A percentile compares a stretch with the other conserved stretches of the same genome.
Evolutionary conservation across 2,888 invertebrate genomes (phyloP).

Genomic region (Hypercompe scribonia): DNA sequence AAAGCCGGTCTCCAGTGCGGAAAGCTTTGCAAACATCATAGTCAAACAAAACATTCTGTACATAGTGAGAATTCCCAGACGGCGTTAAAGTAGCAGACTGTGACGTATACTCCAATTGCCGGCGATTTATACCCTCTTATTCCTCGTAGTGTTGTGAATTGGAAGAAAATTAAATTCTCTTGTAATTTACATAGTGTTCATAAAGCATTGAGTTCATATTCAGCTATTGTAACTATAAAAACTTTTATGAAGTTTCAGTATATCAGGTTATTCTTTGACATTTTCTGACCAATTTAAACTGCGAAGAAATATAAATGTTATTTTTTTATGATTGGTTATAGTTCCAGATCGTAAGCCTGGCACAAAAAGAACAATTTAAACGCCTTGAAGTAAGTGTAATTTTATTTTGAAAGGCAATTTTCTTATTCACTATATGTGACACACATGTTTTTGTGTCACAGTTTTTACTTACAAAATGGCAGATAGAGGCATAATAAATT

Average conservation of each 20-base stretch:
- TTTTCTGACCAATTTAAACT: background rate
- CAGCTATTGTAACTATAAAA: background rate
- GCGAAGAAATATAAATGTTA: too few species aligned
- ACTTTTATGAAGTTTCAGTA: background rate
- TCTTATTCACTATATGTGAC: too few species aligned
- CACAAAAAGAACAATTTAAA: too few species aligned
- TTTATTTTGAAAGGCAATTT: too few species aligned
- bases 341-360: too few species aligned
- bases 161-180: slow-evolving; percentile 22
- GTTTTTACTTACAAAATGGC: too few species aligned
- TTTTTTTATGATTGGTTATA: too few species aligned
- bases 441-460: too few species aligned
- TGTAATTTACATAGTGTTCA: slow-evolving; percentile 11
- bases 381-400: too few species aligned
- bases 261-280: background rate
- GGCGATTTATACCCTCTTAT: slow-evolving; percentile 29
- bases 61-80: slow-evolving; percentile 40
- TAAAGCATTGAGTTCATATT: background rate
- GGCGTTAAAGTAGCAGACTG: slow-evolving; percentile 35
- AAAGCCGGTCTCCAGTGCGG: slow-evolving; percentile 34
- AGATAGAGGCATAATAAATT: too few species aligned
- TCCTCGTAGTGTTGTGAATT: slow-evolving; percentile 18
- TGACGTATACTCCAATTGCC: slow-evolving; percentile 38
- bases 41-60: slow-evolving; percentile 49
- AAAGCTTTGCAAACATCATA: slow-evolving; percentile 50